A percentile compares a stretch with the other conserved stretches of the same genome.
Conservation (phyloP, 2,113 vertebrate species). For the Pachycephala philippinensis region DNA sequence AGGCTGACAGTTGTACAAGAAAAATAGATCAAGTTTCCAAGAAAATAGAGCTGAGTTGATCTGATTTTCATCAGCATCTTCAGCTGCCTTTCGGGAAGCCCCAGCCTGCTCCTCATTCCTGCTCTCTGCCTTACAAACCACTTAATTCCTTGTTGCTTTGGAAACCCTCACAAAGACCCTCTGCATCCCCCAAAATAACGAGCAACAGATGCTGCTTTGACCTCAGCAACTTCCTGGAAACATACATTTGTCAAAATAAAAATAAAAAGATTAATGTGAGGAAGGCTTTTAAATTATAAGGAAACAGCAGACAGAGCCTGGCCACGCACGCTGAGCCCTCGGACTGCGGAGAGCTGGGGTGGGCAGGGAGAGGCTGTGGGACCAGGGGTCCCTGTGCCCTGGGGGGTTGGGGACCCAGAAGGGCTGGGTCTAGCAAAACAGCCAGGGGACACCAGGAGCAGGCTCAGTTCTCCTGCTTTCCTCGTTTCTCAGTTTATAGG, state of each 20-base stretch:
- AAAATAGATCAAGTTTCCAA: conserved; percentile 54
- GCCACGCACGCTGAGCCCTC: neutral
- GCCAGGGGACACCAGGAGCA: accelerated
- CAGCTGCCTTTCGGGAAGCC: conserved; percentile 73
- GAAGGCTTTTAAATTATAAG: conserved; percentile 56
- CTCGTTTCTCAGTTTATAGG: accelerated
- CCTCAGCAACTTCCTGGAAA: conserved; percentile 93
- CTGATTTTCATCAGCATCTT: conserved; percentile 57
- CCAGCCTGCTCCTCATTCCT: conserved; percentile 44
- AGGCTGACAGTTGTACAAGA: conserved; percentile 6
- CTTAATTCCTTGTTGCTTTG: conserved; percentile 75
- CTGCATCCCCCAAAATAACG: conserved; percentile 81
- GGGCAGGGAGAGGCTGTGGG: neutral
- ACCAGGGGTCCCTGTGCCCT: neutral
- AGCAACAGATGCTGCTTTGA: conserved; percentile 91
- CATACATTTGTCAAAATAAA: conserved; percentile 90
- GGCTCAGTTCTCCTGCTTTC: neutral
- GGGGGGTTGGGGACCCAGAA: neutral
- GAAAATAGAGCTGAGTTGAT: conserved; percentile 14
- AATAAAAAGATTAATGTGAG: conserved; percentile 85
- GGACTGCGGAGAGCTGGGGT: neutral
- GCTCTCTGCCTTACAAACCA: conserved; percentile 37
- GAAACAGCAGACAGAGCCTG: neutral
- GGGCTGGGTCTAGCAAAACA: no score
- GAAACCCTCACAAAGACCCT: conserved; percentile 80